Evolutionary conservation across 2,888 invertebrate species (phyloP), one percentile per base, ranked within the genome.

Genomic region (Diarsia dahlii): DNA sequence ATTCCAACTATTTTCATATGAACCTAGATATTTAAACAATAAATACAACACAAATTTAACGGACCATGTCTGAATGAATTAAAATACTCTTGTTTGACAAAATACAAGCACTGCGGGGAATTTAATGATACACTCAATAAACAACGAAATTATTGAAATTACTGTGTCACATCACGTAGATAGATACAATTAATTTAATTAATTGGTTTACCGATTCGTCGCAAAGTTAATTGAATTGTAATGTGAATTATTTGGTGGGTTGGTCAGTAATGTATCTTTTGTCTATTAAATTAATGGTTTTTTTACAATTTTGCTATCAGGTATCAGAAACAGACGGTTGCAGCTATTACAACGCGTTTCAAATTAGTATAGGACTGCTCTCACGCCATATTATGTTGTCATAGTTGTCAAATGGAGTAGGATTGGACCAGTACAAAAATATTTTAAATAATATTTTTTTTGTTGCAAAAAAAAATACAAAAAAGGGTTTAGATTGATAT

Each of bases 41-140:
- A 39, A 20, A 56, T 12, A 78, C 71, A 20, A 64, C 18, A 20
- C 0, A 13, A 75, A 60, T 52, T 45, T 12, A 64, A 58, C 28
- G n/a, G 18, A 23, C 18, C 50, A 79, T 10, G 20, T 34, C 15
- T 13, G 34, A 73, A 69, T 80, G 20, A 73, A 74, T 73, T 80
- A 48, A 54, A 54, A 80, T 39, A 10, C 28, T 15, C 48, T 62
- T 63, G 45, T 74, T 28, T 66, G 39, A 73, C 45, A 66, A n/a
- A n/a, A 62, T 48, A 13, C 39, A 54, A 48, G 12, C 20, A 66
- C 46, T 39, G 39, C 13, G 39, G 34, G n/a, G 20, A 48, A n/a
- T 28, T 54, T 18, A 39, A 46, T 73, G 45, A 66, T 15, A 34
- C 63, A 46, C 23, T 45, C 39, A 20, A 46, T 67, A 23, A 67